Evolutionary conservation across 1,140 invertebrate genomes (phyloP).

Genomic region (Cephus cinctus): DNA sequence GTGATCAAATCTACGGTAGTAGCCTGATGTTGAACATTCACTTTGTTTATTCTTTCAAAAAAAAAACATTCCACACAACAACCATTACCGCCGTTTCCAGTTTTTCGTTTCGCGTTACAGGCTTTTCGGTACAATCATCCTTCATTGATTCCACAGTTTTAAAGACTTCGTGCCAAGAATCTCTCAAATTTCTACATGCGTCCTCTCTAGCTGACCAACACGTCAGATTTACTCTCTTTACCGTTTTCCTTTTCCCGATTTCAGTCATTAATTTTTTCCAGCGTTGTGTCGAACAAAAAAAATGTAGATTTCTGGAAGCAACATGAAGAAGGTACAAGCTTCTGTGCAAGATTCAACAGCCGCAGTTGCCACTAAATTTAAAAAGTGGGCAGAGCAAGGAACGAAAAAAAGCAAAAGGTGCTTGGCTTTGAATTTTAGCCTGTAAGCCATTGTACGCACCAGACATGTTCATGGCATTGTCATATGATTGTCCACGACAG

Average conservation of each 20-base stretch:
- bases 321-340: constrained; percentile 15
- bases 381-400: constrained; percentile 4
- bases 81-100: constrained; percentile 27
- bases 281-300: constrained; percentile 20
- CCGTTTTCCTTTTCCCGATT: constrained; percentile 23
- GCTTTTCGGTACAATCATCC: constrained; percentile 26
- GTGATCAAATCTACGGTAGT: constrained; percentile 22
- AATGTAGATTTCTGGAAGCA: constrained; percentile 17
- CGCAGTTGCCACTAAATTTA: not conserved
- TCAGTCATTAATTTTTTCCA: constrained; percentile 25
- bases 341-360: constrained; percentile 18
- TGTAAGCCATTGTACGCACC: constrained; percentile 42
- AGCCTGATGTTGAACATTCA: constrained; percentile 23
- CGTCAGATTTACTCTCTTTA: constrained; percentile 25
- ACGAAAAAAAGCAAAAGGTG: constrained; percentile 6
- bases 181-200: constrained; percentile 28
- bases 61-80: constrained; percentile 18
- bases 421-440: constrained; percentile 29
- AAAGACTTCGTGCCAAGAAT: constrained; percentile 25
- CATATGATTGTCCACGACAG: constrained; percentile 40
- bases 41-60: constrained; percentile 23
- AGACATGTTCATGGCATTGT: constrained; percentile 45
- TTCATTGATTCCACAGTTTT: constrained; percentile 23
- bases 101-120: constrained; percentile 23
- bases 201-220: constrained; percentile 28